Evolutionary conservation across 2,888 invertebrate genomes (phyloP), one percentile per base, ranked within the genome.

Genomic region (Argynnis bischoffii): DNA sequence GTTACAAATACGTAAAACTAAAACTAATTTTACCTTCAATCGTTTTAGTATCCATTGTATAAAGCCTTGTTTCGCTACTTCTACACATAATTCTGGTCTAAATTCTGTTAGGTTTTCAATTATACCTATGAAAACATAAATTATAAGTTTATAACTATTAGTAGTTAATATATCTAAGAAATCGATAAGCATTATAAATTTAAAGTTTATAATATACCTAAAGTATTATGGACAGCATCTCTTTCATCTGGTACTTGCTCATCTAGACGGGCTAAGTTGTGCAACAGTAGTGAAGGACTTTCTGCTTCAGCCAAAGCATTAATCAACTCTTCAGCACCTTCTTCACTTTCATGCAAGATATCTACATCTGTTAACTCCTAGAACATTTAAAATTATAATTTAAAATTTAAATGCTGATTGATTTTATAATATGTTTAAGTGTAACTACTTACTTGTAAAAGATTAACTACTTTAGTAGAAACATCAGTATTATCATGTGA

Each of bases 401-500:
- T 1, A 18, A 56, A 41, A n/a, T 47, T 21, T 6, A 18, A 47
- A 26, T 55, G 6, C 4, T 2, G 5, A 54, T 54, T 41, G 35
- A 54, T 2, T 18, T n/a, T 54, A 14, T 54, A 21, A n/a, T 50
- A 50, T 15, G n/a, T 50, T 50, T n/a, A 50, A 41, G 35, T 41
- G 11, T 41, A 1, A 51, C 16, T 11, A 70, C 77, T 70, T 78
- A 94, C 96, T 92, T 96, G 95, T 64, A 97, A 77, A 13, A 93
- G 81, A 77, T 90, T 79, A 67, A 97, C 95, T 56, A 97, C 95
- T 75, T 96, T 96, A 60, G 97, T 96, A 26, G 97, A 95, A 74
- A 99, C 95, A 90, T 98, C 99, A 55, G 98, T 97, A 87, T 99
- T 99, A 80, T 99, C 99, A 92, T 99, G 99, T 26, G 97, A 95